A percentile compares a stretch with the other conserved stretches of the same genome.
phyloP scores from a whole-genome alignment of 2,888 invertebrate genomes.

The Hylaea fasciaria region DNA sequence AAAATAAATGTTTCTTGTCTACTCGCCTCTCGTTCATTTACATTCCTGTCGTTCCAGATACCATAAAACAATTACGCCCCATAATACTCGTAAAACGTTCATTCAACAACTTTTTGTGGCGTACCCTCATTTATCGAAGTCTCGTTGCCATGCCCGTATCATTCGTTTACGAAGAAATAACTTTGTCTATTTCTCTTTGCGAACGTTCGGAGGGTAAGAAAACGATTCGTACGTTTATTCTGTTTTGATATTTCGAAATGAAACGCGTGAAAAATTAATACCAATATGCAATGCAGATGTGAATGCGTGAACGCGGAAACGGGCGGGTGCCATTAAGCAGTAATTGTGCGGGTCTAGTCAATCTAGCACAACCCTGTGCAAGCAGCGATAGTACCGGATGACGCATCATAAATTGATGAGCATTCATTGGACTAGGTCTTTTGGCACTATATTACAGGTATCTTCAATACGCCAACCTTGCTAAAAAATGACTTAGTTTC shows the following conservation, averaged over 20 bases:
- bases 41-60: conserved; percentile 16
- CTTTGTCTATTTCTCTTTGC: not conserved
- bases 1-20: conserved; percentile 4
- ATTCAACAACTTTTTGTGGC: conserved; percentile 16
- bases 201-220: conserved; percentile 6
- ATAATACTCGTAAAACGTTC: conserved; percentile 4
- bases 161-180: conserved; percentile 1
- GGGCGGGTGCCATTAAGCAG: conserved; percentile 72
- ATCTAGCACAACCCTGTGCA: conserved; percentile 78
- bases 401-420: conserved; percentile 78
- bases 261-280: conserved; percentile 42
- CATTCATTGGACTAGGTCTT: conserved; percentile 26
- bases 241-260: conserved; percentile 20
- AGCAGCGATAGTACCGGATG: conserved; percentile 68
- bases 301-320: conserved; percentile 78
- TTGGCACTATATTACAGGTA: not conserved
- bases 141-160: conserved; percentile 1
- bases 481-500: no score
- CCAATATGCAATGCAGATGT: conserved; percentile 62
- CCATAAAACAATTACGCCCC: conserved; percentile 14
- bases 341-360: conserved; percentile 77
- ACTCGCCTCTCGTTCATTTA: conserved; percentile 17
- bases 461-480: no score
- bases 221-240: conserved; percentile 10
- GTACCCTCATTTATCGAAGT: conserved; percentile 7